Conservation (phyloP, 2,888 invertebrate species). For the Arctia plantaginis region DNA sequence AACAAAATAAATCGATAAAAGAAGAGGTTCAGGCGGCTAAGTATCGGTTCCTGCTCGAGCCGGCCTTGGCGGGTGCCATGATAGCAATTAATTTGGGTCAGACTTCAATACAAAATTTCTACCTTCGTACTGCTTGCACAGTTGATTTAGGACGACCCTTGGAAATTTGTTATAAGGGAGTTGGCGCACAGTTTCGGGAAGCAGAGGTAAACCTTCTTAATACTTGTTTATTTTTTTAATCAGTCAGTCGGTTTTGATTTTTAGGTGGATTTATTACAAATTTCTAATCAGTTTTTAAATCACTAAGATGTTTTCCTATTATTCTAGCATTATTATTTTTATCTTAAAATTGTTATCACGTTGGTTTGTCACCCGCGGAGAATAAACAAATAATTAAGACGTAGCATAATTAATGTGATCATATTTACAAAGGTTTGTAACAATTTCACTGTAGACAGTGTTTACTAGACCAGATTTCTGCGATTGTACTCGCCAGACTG, state of each 20-base stretch:
- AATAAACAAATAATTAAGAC: neutral
- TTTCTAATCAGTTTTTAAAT: no score
- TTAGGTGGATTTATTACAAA: neutral
- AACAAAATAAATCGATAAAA: constrained; percentile 47
- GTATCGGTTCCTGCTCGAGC: constrained; percentile 88
- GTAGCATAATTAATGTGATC: neutral
- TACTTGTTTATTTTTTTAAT: neutral
- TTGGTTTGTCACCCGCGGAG: neutral
- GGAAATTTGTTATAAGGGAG: constrained; percentile 87
- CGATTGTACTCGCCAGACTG: neutral
- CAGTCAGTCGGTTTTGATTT: neutral
- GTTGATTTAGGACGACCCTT: constrained; percentile 88
- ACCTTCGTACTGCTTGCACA: constrained; percentile 90
- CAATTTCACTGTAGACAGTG: neutral
- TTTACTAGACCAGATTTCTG: neutral
- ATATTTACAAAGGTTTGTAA: neutral
- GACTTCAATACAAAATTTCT: constrained; percentile 91
- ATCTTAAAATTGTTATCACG: neutral
- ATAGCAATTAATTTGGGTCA: constrained; percentile 86
- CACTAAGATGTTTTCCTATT: neutral
- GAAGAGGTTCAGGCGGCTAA: constrained; percentile 53
- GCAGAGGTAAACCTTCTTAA: constrained; percentile 67
- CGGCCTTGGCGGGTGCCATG: constrained; percentile 90
- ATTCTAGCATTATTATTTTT: neutral
- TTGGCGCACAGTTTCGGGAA: constrained; percentile 71